Conservation (phyloP, 2,113 vertebrate species). For the Bombycilla garrulus region DNA sequence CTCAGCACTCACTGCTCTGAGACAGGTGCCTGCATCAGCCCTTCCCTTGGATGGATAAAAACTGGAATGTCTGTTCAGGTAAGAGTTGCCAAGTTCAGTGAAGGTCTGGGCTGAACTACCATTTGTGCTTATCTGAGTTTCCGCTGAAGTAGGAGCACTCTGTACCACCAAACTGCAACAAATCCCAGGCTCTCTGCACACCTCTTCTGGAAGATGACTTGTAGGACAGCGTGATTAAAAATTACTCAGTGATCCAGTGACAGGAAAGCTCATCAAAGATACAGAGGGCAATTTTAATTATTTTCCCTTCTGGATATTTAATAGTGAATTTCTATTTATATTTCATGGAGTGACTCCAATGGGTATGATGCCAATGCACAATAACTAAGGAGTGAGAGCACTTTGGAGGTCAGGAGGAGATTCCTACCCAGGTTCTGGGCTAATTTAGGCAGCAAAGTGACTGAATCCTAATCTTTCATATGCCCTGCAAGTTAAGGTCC, state of each 20-base stretch:
- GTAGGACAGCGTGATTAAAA: not conserved
- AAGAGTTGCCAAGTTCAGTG: not conserved
- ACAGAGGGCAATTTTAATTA: not conserved
- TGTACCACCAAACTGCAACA: not conserved
- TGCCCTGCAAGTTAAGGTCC: not conserved
- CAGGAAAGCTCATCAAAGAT: not conserved
- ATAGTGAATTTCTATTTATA: not conserved
- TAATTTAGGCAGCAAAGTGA: not conserved
- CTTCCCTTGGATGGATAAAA: not conserved
- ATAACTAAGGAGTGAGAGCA: not conserved
- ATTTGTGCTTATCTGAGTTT: not conserved
- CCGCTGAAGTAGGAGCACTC: not conserved
- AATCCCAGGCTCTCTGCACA: rapidly evolving
- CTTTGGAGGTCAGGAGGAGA: not conserved
- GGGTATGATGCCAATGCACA: not conserved
- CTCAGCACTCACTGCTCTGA: not conserved
- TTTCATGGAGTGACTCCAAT: not conserved
- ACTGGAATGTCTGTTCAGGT: not conserved
- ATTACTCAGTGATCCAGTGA: not conserved
- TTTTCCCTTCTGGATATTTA: not conserved
- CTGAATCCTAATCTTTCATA: not conserved
- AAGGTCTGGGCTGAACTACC: not conserved
- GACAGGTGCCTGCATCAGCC: not conserved
- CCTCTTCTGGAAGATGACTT: not conserved
- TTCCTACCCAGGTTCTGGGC: not conserved